A percentile compares a stretch with the other conserved stretches of the same genome.
Evolutionary conservation across 2,888 invertebrate species (phyloP).

Genomic region (Rhingia campestris): DNA sequence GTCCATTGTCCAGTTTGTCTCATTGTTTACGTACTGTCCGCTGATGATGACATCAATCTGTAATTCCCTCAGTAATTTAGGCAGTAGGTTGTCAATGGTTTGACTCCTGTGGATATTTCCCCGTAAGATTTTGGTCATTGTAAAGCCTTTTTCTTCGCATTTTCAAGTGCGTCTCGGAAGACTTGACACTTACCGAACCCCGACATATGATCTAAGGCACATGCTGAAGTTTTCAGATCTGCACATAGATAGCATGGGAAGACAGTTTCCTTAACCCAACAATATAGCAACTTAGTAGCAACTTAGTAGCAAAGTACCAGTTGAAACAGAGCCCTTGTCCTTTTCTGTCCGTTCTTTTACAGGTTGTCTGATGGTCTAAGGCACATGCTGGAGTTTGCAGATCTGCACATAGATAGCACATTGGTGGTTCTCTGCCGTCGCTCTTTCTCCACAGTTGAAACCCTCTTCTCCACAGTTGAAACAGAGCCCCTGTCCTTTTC

Average conservation of each 20-base stretch:
- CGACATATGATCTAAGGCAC: not conserved
- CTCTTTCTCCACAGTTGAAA: conserved; percentile 4
- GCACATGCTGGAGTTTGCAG: not conserved
- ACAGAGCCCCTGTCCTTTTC: not conserved
- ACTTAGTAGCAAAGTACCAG: no score
- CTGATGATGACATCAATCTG: not conserved
- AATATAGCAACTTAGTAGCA: no score
- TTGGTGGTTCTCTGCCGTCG: not conserved
- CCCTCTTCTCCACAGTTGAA: not conserved
- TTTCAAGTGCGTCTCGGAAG: not conserved
- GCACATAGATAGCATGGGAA: not conserved
- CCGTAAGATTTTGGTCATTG: not conserved
- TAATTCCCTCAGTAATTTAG: not conserved
- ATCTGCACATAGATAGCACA: not conserved
- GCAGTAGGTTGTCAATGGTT: not conserved
- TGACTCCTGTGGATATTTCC: not conserved
- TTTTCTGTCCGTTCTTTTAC: no score
- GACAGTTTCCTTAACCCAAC: no score
- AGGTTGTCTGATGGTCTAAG: no score
- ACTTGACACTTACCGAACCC: not conserved
- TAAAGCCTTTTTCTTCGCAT: not conserved
- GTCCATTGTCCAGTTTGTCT: not conserved
- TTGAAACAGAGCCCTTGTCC: no score
- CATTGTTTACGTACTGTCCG: not conserved
- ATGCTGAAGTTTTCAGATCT: no score